phyloP scores from a whole-genome alignment of 2,797 vertebrate genomes.

The Sibirionetta formosa region DNA sequence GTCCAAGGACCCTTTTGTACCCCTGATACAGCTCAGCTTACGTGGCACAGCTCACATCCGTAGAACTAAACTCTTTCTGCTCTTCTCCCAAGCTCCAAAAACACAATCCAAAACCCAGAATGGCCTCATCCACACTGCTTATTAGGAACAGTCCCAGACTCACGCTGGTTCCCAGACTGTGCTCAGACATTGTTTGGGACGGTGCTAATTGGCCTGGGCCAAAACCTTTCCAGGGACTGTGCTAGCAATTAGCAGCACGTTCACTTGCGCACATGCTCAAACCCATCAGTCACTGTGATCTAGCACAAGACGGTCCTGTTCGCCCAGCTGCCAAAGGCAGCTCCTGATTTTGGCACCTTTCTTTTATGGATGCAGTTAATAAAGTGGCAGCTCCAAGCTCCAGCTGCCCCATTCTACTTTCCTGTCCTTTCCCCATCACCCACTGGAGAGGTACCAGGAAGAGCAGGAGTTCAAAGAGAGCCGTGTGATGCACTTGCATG shows the following conservation, averaged over 20 bases:
- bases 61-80: not conserved
- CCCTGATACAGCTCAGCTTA: not conserved
- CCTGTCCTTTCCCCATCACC: not conserved
- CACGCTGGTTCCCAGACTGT: slow-evolving; percentile 9
- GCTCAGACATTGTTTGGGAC: slow-evolving; percentile 55
- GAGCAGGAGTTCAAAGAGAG: not conserved
- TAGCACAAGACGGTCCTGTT: not conserved
- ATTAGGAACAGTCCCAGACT: slow-evolving; percentile 54
- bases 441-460: not conserved
- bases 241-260: slow-evolving; percentile 45
- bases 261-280: not conserved
- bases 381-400: not conserved
- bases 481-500: accelerated
- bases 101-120: slow-evolving; percentile 19
- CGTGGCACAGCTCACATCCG: not conserved
- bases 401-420: not conserved
- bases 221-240: slow-evolving; percentile 27
- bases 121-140: slow-evolving; percentile 22
- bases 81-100: not conserved
- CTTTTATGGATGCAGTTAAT: not conserved
- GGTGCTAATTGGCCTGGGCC: slow-evolving; percentile 52
- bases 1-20: not conserved
- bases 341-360: not conserved
- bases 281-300: not conserved
- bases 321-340: slow-evolving; percentile 1